Evolutionary conservation across 2,797 vertebrate species (phyloP).

Genomic region (Sphenopsis melanotis): DNA sequence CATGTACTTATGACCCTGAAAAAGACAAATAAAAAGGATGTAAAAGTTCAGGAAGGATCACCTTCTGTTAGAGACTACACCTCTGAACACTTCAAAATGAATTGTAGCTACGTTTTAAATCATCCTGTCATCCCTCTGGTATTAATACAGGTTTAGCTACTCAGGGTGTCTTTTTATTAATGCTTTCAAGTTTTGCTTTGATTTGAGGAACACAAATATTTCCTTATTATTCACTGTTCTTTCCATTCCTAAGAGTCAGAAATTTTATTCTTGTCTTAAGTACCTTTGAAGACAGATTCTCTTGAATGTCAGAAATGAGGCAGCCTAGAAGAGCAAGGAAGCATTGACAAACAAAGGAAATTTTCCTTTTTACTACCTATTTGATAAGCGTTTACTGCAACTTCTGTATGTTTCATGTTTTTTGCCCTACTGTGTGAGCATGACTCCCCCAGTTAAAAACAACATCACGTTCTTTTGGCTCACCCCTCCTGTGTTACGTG

Average conservation of each 20-base stretch:
- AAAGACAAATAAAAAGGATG: neutral
- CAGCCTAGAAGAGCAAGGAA: neutral
- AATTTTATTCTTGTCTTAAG: constrained; percentile 3
- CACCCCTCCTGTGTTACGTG: neutral
- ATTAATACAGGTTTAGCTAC: constrained; percentile 50
- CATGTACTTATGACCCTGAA: neutral
- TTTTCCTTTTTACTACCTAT: constrained; percentile 10
- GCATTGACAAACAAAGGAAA: constrained; percentile 28
- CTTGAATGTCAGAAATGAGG: constrained; percentile 9
- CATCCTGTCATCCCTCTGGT: constrained; percentile 37
- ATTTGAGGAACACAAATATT: constrained; percentile 63
- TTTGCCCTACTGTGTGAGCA: neutral
- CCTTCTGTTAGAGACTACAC: neutral
- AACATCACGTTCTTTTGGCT: neutral
- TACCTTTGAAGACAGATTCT: constrained; percentile 45
- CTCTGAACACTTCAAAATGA: constrained; percentile 29
- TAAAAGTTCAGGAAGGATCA: neutral
- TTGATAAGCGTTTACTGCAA: constrained; percentile 33
- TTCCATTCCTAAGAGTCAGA: constrained; percentile 3
- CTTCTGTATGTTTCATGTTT: neutral
- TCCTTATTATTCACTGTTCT: constrained; percentile 52
- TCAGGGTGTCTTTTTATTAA: constrained; percentile 43
- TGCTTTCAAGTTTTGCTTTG: constrained; percentile 60
- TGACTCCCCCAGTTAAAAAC: neutral
- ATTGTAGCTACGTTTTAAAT: constrained; percentile 30